Conservation (phyloP, 64 coral and sea anemone genomes). For the Pachyseris speciosa region DNA sequence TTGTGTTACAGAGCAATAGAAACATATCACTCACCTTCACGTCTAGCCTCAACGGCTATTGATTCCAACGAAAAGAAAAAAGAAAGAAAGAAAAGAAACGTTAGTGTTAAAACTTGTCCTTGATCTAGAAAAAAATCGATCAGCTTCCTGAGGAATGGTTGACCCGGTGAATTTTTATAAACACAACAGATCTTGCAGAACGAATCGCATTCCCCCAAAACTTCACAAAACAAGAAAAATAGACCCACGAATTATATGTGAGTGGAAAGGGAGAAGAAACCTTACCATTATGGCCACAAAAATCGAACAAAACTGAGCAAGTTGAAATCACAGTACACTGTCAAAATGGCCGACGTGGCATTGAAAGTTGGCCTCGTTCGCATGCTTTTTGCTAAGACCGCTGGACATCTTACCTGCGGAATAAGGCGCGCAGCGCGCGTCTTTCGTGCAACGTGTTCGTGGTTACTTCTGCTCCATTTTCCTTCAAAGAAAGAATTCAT, state of each 20-base stretch:
- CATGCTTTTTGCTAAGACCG: background rate
- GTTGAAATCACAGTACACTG: background rate
- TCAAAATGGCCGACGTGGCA: constrained; percentile 56
- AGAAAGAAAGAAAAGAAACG: background rate
- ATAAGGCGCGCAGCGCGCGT: too few species aligned
- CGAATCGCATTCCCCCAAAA: background rate
- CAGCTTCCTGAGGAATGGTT: background rate
- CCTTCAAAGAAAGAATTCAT: too few species aligned
- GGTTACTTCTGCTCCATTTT: too few species aligned
- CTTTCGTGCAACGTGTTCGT: too few species aligned
- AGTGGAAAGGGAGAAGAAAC: background rate
- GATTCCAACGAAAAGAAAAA: background rate
- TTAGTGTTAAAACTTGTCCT: background rate
- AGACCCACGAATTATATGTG: background rate
- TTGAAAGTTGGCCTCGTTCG: background rate
- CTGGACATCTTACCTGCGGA: background rate
- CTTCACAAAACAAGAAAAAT: background rate
- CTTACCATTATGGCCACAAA: constrained; percentile 14
- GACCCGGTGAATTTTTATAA: background rate
- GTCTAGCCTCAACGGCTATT: constrained; percentile 30
- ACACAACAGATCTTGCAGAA: background rate
- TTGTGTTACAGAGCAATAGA: background rate
- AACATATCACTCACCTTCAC: constrained; percentile 14
- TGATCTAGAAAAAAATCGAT: background rate
- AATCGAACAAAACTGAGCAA: background rate